Evolutionary conservation across 2,113 vertebrate genomes (phyloP), one percentile per base, ranked within the genome.

Genomic region (Bettongia penicillata): DNA sequence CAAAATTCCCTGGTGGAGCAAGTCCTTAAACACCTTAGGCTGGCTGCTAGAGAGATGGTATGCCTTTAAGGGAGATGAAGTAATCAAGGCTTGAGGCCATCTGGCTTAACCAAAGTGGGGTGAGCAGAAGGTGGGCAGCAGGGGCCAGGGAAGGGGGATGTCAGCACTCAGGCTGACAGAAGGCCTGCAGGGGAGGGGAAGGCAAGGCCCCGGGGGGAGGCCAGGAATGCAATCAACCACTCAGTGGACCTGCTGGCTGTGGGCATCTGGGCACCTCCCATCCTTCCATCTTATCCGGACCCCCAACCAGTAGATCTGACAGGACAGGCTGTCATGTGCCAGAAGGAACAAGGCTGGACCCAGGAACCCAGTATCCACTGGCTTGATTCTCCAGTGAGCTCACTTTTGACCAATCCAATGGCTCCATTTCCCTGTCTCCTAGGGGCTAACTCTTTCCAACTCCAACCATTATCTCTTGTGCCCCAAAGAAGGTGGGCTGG

Each of bases 61-160:
- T 96, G 53, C 98, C 98, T 98, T 99, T 98, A 98, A 98, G 98
- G 97, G 96, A 90, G 97, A 98, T 99, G 98, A 99, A 98, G 97
- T 99, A 98, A 99, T 98, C 16, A 92, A 50, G 94, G 96, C 95
- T 49, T 0, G 0, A 97, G 97, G 97, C 98, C 98, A 98, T 98
- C 97, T 98, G 98, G 98, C 97, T 96, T 91, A 97, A 97, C 91
- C 1, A 93, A 98, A 97, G 97, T 96, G 96, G 95, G 93, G 0
- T 51, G 96, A 98, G 97, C 99, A 98, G 98, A 99, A 99, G 98
- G 98, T 94, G 94, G 95, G 93, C 96, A 90, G 96, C 97, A 98
- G 97, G 98, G 97, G 98, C 98, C 57, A 37, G 1, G 95, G 92
- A 94, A 98, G 96, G 95, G 94, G 95, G 91, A 98, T 97, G 98